Conservation (phyloP, 2,888 invertebrate genomes). For the Rhagonycha lutea region DNA sequence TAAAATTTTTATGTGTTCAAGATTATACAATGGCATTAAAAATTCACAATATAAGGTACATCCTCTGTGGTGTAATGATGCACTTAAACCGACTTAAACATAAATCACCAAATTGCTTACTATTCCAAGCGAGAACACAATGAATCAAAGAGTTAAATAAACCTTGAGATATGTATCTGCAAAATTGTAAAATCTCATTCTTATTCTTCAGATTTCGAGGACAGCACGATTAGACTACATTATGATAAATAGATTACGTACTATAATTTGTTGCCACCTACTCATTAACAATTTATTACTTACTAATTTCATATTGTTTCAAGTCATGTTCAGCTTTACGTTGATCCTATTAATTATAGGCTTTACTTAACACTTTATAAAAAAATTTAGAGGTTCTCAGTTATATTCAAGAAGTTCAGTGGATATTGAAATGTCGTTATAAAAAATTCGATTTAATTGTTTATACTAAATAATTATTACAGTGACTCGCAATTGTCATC, state of each 20-base stretch:
- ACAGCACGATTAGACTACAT: not conserved
- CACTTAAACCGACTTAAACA: not conserved
- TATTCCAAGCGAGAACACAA: not conserved
- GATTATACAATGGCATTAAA: not conserved
- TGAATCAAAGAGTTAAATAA: not conserved
- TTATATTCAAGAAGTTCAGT: no score
- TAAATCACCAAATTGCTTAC: not conserved
- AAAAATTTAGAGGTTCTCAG: not conserved
- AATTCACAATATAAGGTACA: not conserved
- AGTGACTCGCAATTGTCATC: no score
- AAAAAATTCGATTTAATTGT: not conserved
- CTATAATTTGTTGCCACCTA: not conserved
- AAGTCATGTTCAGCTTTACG: not conserved
- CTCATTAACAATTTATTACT: not conserved
- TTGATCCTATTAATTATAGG: no score
- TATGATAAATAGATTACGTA: not conserved
- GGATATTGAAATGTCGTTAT: not conserved
- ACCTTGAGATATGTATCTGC: not conserved
- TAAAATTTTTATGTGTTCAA: no score
- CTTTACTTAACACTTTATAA: not conserved
- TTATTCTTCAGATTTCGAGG: not conserved
- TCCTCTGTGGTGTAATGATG: not conserved
- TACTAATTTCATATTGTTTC: not conserved
- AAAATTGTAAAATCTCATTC: not conserved
- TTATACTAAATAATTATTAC: not conserved